Conservation (phyloP, 2,797 vertebrate genomes). For the Gymnothorax reevesii region DNA sequence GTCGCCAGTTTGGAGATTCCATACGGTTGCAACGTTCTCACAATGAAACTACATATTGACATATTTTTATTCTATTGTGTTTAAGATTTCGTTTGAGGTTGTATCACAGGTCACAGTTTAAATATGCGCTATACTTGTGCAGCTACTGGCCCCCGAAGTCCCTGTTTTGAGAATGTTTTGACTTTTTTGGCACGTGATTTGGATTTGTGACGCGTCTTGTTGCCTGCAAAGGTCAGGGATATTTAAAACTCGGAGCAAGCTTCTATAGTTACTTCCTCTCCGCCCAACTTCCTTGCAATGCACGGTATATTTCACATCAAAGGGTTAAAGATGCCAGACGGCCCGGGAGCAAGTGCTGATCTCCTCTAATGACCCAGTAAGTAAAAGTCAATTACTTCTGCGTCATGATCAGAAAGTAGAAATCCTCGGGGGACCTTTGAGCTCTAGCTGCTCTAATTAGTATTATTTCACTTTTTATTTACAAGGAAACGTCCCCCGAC, state of each 20-base stretch:
- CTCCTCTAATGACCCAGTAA: constrained; percentile 70
- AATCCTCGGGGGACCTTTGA: constrained; percentile 61
- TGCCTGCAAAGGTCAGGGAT: neutral
- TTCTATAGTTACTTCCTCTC: neutral
- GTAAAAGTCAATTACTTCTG: constrained; percentile 79
- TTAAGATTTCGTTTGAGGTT: neutral
- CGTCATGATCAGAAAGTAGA: constrained; percentile 70
- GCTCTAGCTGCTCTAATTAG: constrained; percentile 66
- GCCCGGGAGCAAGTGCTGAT: constrained; percentile 62
- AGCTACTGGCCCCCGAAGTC: neutral
- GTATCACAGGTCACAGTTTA: neutral
- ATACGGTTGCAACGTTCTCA: constrained; percentile 2
- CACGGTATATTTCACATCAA: constrained; percentile 61
- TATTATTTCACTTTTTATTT: constrained; percentile 58
- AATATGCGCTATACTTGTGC: neutral
- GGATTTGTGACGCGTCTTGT: constrained; percentile 33
- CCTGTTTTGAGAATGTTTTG: neutral
- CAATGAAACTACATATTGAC: neutral
- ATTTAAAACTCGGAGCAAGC: neutral
- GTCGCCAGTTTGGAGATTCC: constrained; percentile 61
- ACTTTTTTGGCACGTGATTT: constrained; percentile 17
- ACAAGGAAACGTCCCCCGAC: constrained; percentile 29
- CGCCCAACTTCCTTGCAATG: constrained; percentile 23
- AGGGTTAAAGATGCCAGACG: constrained; percentile 63
- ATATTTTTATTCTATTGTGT: neutral